Evolutionary conservation across 2,888 invertebrate species (phyloP), one percentile per base, ranked within the genome.

Genomic region (Chymomyza procnemis): DNA sequence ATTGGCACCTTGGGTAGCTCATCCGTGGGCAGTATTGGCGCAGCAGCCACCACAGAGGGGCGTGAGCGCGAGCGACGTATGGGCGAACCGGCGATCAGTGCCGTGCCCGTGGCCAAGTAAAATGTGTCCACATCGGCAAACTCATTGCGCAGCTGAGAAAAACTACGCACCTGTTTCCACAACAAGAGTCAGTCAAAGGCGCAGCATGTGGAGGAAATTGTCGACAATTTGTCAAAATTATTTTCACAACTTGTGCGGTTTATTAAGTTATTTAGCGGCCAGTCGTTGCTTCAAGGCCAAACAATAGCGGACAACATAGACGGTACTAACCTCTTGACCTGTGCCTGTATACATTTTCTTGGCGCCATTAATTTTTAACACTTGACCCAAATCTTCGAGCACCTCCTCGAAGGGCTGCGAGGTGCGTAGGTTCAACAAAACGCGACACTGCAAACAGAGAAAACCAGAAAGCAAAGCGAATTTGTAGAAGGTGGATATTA

Each of bases 341-440:
- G 95, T 95, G 57, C 96, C 96, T 34, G 98, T 97, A 92, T 96
- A 97, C 95, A 97, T 96, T 90, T 96, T 93, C 90, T 96, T 96
- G 75, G 96, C 97, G 70, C 96, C 96, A 87, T 94, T 96, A 94
- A 97, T 96, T 92, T 97, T 97, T 74, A 98, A 92, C 57, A 97
- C 97, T 92, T 97, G 96, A 56, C 97, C 97, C 87, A 98, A 93
- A 91, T 98, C 98, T 90, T 96, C 96, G 66, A 98, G 92, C 41
- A 98, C 97, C 89, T 98, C 97, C 91, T 98, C 98, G 89, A 97
- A 98, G 0, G 97, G 97, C 88, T 98, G 97, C 34, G 96, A 95
- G 18, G 98, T 98, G 74, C 97, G 94, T 81, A 98, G 93, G 90
- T 98, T 98, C 72, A 98, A 92, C 77, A 98, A 92, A 59, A 98